phyloP scores from a whole-genome alignment of 2,113 vertebrate genomes.

The Zosterops hypoxanthus region DNA sequence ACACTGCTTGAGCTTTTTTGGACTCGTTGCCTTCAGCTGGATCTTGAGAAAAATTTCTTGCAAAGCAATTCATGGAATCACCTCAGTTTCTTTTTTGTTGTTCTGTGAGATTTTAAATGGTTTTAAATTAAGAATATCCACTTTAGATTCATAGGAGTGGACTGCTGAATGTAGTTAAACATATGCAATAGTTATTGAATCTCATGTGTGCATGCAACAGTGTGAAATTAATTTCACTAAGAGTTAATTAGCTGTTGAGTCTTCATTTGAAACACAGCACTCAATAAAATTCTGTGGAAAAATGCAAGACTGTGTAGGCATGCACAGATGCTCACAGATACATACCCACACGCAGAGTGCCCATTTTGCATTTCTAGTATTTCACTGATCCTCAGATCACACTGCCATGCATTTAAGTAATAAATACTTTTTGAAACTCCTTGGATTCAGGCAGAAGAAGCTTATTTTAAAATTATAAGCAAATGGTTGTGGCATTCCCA shows the following conservation, averaged over 20 bases:
- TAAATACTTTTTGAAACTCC: neutral
- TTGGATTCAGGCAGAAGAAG: slow-evolving; percentile 16
- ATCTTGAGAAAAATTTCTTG: neutral
- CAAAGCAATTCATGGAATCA: neutral
- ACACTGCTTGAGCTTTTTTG: neutral
- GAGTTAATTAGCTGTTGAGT: neutral
- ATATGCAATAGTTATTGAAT: neutral
- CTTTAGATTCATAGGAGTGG: neutral
- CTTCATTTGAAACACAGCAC: neutral
- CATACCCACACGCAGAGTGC: neutral
- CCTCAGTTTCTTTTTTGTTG: neutral
- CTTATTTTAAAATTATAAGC: neutral
- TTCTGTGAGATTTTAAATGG: neutral
- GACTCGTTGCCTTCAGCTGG: neutral
- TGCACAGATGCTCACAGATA: neutral
- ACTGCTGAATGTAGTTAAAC: neutral
- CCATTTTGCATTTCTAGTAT: neutral
- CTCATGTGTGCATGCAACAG: neutral
- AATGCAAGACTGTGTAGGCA: neutral
- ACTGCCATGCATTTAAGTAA: neutral
- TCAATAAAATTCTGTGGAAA: neutral
- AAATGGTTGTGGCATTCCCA: neutral
- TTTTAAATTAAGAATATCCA: neutral
- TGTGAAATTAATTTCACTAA: neutral
- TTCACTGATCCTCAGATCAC: neutral